phyloP scores from a whole-genome alignment of 1,140 invertebrate genomes.

The Anastatus disparis region DNA sequence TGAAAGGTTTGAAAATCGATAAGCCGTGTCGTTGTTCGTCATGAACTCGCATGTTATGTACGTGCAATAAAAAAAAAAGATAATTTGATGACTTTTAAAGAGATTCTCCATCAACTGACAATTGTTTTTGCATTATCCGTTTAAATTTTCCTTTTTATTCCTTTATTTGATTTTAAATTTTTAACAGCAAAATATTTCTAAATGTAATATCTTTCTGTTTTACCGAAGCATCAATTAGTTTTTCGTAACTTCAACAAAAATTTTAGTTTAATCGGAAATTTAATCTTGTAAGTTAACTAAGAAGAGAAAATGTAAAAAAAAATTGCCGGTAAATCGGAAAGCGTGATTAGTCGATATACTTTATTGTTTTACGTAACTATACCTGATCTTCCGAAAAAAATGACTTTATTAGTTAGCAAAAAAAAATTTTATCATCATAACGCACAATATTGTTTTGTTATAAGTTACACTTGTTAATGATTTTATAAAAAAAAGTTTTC shows the following conservation, averaged over 20 bases:
- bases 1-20: constrained; percentile 1
- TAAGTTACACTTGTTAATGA: not conserved
- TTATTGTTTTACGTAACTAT: too few relatives aligned
- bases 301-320: too few relatives aligned
- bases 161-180: not conserved
- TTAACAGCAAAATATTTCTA: not conserved
- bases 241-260: too few relatives aligned
- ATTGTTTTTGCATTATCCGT: not conserved
- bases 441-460: not conserved
- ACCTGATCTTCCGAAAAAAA: too few relatives aligned
- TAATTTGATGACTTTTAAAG: not conserved
- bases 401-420: not conserved
- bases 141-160: not conserved
- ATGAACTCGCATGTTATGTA: not conserved
- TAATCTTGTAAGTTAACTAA: too few relatives aligned
- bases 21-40: not conserved
- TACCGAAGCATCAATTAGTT: too few relatives aligned
- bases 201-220: not conserved
- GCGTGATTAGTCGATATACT: not conserved
- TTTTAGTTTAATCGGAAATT: too few relatives aligned
- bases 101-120: not conserved
- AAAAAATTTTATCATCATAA: not conserved
- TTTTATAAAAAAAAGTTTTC: not conserved
- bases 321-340: not conserved
- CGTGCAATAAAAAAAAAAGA: not conserved